Base-by-base conservation (phyloP, 2,888 invertebrate species). In the Gortyna flavago region DNA sequence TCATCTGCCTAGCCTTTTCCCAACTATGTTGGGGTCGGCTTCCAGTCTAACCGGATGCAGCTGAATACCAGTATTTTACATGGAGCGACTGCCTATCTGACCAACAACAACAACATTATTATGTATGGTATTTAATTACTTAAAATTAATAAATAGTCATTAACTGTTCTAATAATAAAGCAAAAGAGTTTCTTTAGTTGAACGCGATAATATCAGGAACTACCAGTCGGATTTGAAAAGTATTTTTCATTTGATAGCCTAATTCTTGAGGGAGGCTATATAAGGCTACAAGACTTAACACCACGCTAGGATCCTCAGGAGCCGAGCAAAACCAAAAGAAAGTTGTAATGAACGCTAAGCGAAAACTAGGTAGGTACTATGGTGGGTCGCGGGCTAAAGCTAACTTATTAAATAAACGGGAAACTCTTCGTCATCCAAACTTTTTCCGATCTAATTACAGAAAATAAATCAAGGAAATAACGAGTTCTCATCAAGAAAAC, bases 401-500 rank as follows among this genome's bases (percentile, higher is more conserved):
- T 57, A 1, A 13, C 32, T 78, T 48, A 38, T 38, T 6, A 59
- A 41, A n/a, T 68, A 64, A 25, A 25, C 21, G 16, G 7, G 7
- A 35, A 54, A 70, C 9, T 51, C n/a, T 41, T 51, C 29, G 35
- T 9, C 57, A 41, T 32, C 21, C 7, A 18, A 57, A 71, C 44
- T 25, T 44, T 54, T 62, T 44, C 29, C 41, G 32, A 13, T 44
- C 11, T 35, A 44, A 44, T 29, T 25, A 44, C 29, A 41, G 51
- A 54, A 71, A 29, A 62, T 64, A 0, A 54, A 54, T 44, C 44
- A 32, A 29, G 41, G 21, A 61, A 79, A 61, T 70, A 70, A 71
- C 32, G 32, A 29, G 18, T 62, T 29, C 21, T 35, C 21, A 35
- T 6, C 44, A 51, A 25, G 16, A 41, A 62, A 79, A 77, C 41